Evolutionary conservation across 2,888 invertebrate genomes (phyloP).

Genomic region (Linyphia triangularis): DNA sequence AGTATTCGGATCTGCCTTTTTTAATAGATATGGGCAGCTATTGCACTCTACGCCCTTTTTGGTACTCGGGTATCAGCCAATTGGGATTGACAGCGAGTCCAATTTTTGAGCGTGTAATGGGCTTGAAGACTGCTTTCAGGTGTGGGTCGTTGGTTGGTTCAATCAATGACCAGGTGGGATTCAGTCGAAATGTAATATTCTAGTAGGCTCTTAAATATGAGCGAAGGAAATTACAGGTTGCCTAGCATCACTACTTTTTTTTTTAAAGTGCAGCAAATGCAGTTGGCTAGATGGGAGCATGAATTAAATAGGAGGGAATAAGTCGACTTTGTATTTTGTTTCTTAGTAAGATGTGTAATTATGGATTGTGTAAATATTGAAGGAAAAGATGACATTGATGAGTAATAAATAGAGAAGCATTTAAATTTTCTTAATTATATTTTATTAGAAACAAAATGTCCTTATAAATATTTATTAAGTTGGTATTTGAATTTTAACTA

Average conservation of each 20-base stretch:
- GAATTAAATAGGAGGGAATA: background rate
- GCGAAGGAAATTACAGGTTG: constrained; percentile 25
- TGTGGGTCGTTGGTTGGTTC: constrained; percentile 21
- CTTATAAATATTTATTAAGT: too few relatives aligned
- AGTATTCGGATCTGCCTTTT: constrained; percentile 19
- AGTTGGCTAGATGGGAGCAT: background rate
- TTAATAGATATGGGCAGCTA: constrained; percentile 18
- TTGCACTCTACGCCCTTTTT: constrained; percentile 17
- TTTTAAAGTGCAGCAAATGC: background rate
- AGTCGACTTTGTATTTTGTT: background rate
- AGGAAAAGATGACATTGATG: background rate
- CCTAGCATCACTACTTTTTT: constrained; percentile 6
- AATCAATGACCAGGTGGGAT: constrained; percentile 28
- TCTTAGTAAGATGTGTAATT: background rate
- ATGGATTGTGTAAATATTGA: constrained; percentile 1
- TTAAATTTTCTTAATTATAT: too few relatives aligned
- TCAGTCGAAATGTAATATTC: background rate
- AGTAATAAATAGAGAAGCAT: too few relatives aligned
- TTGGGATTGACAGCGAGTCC: constrained; percentile 48
- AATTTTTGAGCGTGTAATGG: constrained; percentile 21
- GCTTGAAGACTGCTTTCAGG: constrained; percentile 39
- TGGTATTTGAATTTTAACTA: too few relatives aligned
- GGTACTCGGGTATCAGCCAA: constrained; percentile 26
- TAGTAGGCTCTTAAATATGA: background rate
- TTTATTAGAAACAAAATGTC: too few relatives aligned